Percentiles rank a stretch among this genome's conserved stretches.
These are phyloP conservation scores for Myotis planiceps DNA, from an alignment of 2,797 vertebrate genomes.

Conservation along the genomic window DNA sequence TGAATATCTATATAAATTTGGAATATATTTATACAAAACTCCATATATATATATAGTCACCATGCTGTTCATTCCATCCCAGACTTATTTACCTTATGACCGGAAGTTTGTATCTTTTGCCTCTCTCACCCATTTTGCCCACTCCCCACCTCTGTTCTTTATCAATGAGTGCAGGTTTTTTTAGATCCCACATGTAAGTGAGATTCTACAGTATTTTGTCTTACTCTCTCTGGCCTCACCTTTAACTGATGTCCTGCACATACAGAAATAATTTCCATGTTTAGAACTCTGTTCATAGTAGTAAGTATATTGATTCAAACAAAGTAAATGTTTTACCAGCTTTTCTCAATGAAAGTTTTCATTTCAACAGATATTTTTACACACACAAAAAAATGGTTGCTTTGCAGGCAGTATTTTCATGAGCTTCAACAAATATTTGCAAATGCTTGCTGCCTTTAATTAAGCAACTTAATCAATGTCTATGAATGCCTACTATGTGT, in stretches of 20 bases:
- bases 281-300: constrained; percentile 36
- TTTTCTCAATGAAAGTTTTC: constrained; percentile 51
- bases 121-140: background rate
- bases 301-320: background rate
- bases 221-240: background rate
- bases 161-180: background rate
- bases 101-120: background rate
- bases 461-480: background rate
- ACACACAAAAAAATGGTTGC: background rate
- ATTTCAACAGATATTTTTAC: constrained; percentile 17
- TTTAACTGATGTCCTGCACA: constrained; percentile 18
- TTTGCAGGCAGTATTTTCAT: constrained; percentile 12
- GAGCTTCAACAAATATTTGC: background rate
- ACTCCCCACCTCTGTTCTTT: background rate
- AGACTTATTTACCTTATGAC: background rate
- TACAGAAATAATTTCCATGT: background rate
- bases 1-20: background rate
- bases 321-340: constrained; percentile 38
- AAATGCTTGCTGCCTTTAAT: constrained; percentile 33
- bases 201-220: background rate
- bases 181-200: background rate
- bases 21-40: background rate
- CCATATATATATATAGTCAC: background rate
- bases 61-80: background rate
- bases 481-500: background rate